phyloP scores from a whole-genome alignment of 2,888 invertebrate genomes.

The Drosophila antonietae region DNA sequence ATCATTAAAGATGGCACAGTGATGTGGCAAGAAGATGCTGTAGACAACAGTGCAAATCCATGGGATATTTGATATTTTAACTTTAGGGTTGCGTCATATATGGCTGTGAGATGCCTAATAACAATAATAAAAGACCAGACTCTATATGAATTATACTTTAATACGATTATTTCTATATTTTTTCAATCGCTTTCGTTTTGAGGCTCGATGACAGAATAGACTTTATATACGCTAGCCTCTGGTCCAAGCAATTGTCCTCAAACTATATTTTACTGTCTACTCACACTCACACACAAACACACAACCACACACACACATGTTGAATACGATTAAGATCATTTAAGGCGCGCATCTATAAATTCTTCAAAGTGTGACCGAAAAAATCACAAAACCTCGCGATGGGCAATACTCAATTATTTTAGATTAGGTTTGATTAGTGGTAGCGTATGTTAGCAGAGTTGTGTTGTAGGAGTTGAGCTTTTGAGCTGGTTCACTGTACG shows the following conservation, averaged over 20 bases:
- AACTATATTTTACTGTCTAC: constrained; percentile 1
- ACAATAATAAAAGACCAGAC: too few relatives aligned
- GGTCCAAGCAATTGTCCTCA: constrained; percentile 8
- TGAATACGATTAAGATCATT: constrained; percentile 73
- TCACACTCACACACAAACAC: neutral
- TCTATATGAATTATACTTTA: neutral
- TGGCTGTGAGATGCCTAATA: neutral
- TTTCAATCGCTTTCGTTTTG: too few relatives aligned
- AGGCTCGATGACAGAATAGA: neutral
- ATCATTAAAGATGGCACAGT: constrained; percentile 43
- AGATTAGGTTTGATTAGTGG: constrained; percentile 79
- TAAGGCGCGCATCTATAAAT: constrained; percentile 78
- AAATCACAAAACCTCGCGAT: constrained; percentile 31
- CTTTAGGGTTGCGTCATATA: constrained; percentile 8
- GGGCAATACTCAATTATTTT: constrained; percentile 77
- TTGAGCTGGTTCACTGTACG: constrained; percentile 57
- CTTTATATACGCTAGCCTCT: constrained; percentile 5
- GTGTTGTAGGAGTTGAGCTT: neutral
- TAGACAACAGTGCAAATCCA: neutral
- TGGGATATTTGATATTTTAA: constrained; percentile 12
- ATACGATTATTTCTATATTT: neutral
- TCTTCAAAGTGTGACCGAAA: constrained; percentile 55
- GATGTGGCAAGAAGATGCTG: constrained; percentile 13
- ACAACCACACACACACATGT: constrained; percentile 4
- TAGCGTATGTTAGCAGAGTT: constrained; percentile 23